Base-by-base conservation (phyloP, 2,888 invertebrate species). In the Drosophila niveifrons region DNA sequence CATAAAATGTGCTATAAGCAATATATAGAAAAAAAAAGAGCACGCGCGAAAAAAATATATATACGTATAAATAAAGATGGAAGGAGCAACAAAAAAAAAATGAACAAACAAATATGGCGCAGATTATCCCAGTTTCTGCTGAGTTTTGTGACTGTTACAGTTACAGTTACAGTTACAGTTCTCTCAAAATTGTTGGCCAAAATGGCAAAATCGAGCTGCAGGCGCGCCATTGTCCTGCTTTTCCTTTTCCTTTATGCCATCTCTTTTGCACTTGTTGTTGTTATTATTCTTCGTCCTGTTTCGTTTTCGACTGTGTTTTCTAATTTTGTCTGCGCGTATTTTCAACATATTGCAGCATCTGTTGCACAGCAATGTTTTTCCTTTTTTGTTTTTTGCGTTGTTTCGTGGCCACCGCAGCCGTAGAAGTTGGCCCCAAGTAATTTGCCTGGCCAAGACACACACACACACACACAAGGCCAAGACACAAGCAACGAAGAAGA, bases 331-430 rank as follows among this genome's bases (percentile, higher is more conserved):
- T 61, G 69, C 46, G 59, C 69, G 52, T 52, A 65, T 73, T 70
- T 70, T 55, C 75, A 80, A 62, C 78, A 88, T 75, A 88, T 83
- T 88, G 81, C 82, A 79, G 75, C 85, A 85, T 89, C 88, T 85
- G 85, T 85, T 85, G 89, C 89, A 78, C 63, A 62, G 62, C 39
- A 84, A 87, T 66, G 53, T 87, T 84, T 74, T 66, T 55, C 36
- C 28, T 13, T 46, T 63, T 48, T 43, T 39, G 47, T n/a, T 13
- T 41, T 34, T 0, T 2, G 9, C 10, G 31, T 31, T 31, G 31
- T 59, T 58, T 39, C 61, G 29, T 56, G 46, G 51, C 41, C 41
- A 41, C 29, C 48, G 79, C 64, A 86, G 75, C 70, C 75, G 34
- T 70, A 57, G 62, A 80, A 84, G 75, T 84, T 80, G 80, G 78